Evolutionary conservation across 2,113 vertebrate genomes (phyloP).

Genomic region (Antechinus flavipes): DNA sequence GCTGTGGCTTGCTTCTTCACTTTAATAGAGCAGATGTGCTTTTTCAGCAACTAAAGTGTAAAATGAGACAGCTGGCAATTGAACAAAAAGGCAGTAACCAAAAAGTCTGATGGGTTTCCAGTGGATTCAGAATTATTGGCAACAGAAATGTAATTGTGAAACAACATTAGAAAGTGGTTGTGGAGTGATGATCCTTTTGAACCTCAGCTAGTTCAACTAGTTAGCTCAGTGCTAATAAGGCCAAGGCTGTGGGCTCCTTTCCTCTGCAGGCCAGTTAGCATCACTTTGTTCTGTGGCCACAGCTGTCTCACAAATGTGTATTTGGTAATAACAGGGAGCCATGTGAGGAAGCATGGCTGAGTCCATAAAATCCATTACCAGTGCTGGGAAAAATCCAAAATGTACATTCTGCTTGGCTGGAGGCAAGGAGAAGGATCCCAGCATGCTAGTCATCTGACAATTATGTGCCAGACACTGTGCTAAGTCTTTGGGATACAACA

Average conservation of each 20-base stretch:
- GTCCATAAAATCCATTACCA: background rate
- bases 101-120: slow-evolving; percentile 32
- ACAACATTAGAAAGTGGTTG: background rate
- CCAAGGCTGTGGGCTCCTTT: background rate
- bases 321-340: background rate
- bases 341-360: background rate
- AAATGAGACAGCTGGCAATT: slow-evolving; percentile 66
- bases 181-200: background rate
- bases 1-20: slow-evolving; percentile 48
- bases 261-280: background rate
- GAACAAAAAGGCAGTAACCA: slow-evolving; percentile 36
- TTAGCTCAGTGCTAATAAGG: background rate
- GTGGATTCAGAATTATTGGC: background rate
- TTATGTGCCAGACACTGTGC: background rate
- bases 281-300: background rate
- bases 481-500: background rate
- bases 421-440: background rate
- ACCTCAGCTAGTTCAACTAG: background rate
- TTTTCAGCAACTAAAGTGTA: slow-evolving; percentile 40
- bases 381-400: background rate
- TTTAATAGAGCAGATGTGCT: slow-evolving; percentile 24
- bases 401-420: background rate
- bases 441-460: background rate
- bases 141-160: background rate
- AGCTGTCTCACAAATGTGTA: background rate